A percentile compares a stretch with the other conserved stretches of the same genome.
These are phyloP conservation scores for Pocillopora verrucosa DNA, from an alignment of 64 coral and sea anemone genomes.

Conservation along the genomic window DNA sequence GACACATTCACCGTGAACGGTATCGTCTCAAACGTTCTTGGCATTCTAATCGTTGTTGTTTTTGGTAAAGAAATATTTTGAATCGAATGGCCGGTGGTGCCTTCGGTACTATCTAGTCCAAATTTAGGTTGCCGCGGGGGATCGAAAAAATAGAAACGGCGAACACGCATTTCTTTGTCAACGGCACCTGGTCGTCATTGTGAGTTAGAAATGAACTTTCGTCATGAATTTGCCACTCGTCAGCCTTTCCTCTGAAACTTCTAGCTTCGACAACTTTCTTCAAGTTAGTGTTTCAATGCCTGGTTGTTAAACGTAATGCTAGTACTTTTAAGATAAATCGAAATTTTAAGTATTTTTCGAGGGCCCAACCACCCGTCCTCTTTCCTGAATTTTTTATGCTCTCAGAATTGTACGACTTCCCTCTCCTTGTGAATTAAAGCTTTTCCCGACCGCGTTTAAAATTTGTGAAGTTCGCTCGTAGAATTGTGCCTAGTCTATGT, in stretches of 20 bases:
- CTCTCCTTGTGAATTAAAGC: background rate
- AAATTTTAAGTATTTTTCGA: slow-evolving; percentile 1
- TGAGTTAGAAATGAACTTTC: slow-evolving; percentile 41
- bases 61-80: background rate
- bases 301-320: background rate
- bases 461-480: background rate
- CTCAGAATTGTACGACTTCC: background rate
- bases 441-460: background rate
- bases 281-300: background rate
- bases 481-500: background rate
- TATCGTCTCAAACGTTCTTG: slow-evolving; percentile 33
- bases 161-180: slow-evolving; percentile 71
- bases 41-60: slow-evolving; percentile 19
- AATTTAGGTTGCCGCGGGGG: slow-evolving; percentile 5
- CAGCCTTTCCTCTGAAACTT: background rate
- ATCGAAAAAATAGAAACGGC: slow-evolving; percentile 33
- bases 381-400: slow-evolving; percentile 44
- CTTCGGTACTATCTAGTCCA: background rate
- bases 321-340: background rate
- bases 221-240: slow-evolving; percentile 15
- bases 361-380: slow-evolving; percentile 18
- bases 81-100: background rate
- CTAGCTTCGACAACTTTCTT: background rate
- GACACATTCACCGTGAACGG: background rate
- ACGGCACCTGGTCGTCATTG: slow-evolving; percentile 65